Evolutionary conservation across 2,797 vertebrate species (phyloP).

Genomic region (Percopsis omiscomaycus): DNA sequence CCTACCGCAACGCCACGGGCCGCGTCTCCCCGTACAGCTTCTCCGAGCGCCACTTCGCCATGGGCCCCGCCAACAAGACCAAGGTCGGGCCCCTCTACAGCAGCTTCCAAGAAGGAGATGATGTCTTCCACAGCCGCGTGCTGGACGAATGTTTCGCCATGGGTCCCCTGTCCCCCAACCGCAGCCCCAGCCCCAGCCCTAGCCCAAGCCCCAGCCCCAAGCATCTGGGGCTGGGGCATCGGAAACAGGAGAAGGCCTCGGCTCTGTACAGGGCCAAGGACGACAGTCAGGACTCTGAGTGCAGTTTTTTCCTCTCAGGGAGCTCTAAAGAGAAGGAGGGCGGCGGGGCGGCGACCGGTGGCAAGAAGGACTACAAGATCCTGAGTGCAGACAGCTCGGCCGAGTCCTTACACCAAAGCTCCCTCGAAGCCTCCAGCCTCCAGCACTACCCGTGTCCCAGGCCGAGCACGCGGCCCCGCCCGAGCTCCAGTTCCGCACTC

Average conservation of each 20-base stretch:
- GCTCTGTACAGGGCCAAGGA: slow-evolving; percentile 78
- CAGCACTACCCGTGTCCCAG: slow-evolving; percentile 84
- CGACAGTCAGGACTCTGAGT: slow-evolving; percentile 81
- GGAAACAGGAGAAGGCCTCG: slow-evolving; percentile 80
- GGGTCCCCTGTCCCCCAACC: slow-evolving; percentile 60
- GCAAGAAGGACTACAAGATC: slow-evolving; percentile 81
- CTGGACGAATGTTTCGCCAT: slow-evolving; percentile 84
- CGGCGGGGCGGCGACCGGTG: slow-evolving; percentile 38
- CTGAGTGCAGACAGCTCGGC: slow-evolving; percentile 85
- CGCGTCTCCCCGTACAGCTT: slow-evolving; percentile 85
- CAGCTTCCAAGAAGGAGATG: slow-evolving; percentile 88
- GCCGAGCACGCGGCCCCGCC: slow-evolving; percentile 73
- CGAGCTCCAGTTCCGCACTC: slow-evolving; percentile 71
- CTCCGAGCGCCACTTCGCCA: slow-evolving; percentile 84
- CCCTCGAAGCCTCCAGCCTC: slow-evolving; percentile 84
- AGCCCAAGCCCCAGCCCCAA: slow-evolving; percentile 69
- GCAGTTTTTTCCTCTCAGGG: slow-evolving; percentile 83
- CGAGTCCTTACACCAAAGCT: slow-evolving; percentile 88
- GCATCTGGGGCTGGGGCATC: slow-evolving; percentile 69
- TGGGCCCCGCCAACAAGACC: slow-evolving; percentile 77
- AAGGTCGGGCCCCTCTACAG: slow-evolving; percentile 85
- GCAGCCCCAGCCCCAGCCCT: slow-evolving; percentile 65
- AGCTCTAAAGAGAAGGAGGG: slow-evolving; percentile 83
- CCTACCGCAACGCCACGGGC: slow-evolving; percentile 73
- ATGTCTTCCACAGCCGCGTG: slow-evolving; percentile 81